Evolutionary conservation across 1,140 invertebrate species (phyloP).

Genomic region (Philaenus spumarius): DNA sequence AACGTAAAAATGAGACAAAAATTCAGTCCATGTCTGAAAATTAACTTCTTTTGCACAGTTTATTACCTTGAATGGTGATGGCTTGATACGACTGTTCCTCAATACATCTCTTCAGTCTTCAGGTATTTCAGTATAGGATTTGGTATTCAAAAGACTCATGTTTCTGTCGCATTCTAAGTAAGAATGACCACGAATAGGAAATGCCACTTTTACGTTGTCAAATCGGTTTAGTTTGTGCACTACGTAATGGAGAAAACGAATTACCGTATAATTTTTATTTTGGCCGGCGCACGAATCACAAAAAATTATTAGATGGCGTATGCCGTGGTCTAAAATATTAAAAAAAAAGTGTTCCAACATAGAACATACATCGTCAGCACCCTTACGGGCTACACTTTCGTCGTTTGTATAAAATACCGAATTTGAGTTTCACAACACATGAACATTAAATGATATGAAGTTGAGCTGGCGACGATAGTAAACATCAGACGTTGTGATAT

Average conservation of each 20-base stretch:
- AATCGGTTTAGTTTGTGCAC: slow-evolving; percentile 8
- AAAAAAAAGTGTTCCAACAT: slow-evolving; percentile 17
- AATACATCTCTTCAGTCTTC: slow-evolving; percentile 6
- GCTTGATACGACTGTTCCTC: neutral
- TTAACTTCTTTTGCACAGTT: neutral
- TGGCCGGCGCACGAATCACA: slow-evolving; percentile 19
- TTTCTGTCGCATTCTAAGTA: slow-evolving; percentile 20
- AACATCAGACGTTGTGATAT: too few species aligned
- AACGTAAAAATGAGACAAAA: neutral
- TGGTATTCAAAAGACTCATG: slow-evolving; percentile 14
- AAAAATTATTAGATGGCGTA: slow-evolving; percentile 16
- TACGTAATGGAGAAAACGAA: slow-evolving; percentile 17
- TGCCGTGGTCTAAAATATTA: slow-evolving; percentile 1
- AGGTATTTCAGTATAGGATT: neutral
- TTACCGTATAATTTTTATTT: slow-evolving; percentile 15
- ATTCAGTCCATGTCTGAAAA: slow-evolving; percentile 4
- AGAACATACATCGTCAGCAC: slow-evolving; percentile 18
- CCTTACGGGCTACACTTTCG: slow-evolving; percentile 18
- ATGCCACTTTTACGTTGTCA: slow-evolving; percentile 5
- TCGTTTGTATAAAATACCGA: slow-evolving; percentile 24
- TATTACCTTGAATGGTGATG: slow-evolving; percentile 7
- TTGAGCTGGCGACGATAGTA: slow-evolving; percentile 24
- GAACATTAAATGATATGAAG: too few species aligned
- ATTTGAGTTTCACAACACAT: neutral
- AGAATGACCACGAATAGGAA: slow-evolving; percentile 13